phyloP scores from a whole-genome alignment of 2,888 invertebrate genomes.

The Mamestra brassicae region DNA sequence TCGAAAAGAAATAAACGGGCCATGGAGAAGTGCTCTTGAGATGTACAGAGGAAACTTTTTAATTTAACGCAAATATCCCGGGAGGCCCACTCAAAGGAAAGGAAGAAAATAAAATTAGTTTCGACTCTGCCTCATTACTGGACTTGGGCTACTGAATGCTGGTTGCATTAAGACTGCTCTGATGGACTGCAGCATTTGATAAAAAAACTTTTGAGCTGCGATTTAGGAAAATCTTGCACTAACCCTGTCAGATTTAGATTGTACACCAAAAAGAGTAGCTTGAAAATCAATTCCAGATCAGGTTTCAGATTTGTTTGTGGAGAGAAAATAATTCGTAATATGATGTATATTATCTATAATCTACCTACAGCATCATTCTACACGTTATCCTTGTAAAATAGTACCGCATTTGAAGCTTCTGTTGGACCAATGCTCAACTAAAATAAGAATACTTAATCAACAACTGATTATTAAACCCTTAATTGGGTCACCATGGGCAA shows the following conservation, averaged over 20 bases:
- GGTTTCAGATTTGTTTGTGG: too few relatives aligned
- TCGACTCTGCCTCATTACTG: slow-evolving; percentile 82
- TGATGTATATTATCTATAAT: too few relatives aligned
- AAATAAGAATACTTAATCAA: slow-evolving; percentile 23
- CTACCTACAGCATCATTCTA: too few relatives aligned
- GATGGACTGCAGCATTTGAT: slow-evolving; percentile 15
- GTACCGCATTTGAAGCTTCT: too few relatives aligned
- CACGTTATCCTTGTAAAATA: too few relatives aligned
- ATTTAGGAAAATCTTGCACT: background rate
- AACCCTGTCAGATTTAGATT: background rate
- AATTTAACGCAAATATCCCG: slow-evolving; percentile 85
- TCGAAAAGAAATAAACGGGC: slow-evolving; percentile 77
- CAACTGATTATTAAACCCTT: slow-evolving; percentile 32
- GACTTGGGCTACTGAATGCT: slow-evolving; percentile 52
- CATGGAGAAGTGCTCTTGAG: slow-evolving; percentile 73
- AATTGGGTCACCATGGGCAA: slow-evolving; percentile 55
- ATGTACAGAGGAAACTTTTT: slow-evolving; percentile 82
- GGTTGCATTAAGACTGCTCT: slow-evolving; percentile 35
- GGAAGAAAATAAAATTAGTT: slow-evolving; percentile 84
- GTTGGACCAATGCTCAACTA: too few relatives aligned
- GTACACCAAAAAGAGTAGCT: too few relatives aligned
- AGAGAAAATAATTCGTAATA: too few relatives aligned
- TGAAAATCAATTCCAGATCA: too few relatives aligned
- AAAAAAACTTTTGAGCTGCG: background rate
- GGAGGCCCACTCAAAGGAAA: slow-evolving; percentile 80